Percentiles rank a stretch among this genome's conserved stretches.
Evolutionary conservation across 2,113 vertebrate species (phyloP).

Genomic region (Epinephelus moara): DNA sequence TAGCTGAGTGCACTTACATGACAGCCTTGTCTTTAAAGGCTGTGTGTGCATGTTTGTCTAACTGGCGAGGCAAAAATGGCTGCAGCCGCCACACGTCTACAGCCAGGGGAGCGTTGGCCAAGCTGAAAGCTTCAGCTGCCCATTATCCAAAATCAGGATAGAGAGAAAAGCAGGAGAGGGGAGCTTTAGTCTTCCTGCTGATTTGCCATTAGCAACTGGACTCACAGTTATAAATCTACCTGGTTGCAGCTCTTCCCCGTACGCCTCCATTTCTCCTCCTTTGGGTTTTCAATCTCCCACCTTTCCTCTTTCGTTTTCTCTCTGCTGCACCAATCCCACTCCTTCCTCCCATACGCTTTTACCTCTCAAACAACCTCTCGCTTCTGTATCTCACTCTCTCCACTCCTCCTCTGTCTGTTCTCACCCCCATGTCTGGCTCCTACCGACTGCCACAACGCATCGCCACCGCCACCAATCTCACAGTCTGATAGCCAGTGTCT

Average conservation of each 20-base stretch:
- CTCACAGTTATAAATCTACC: constrained; percentile 14
- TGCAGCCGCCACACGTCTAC: not conserved
- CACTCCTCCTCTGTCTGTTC: constrained; percentile 21
- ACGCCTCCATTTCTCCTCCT: not conserved
- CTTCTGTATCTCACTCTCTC: constrained; percentile 10
- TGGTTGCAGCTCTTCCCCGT: not conserved
- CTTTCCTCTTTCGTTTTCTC: constrained; percentile 11
- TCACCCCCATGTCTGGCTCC: constrained; percentile 4
- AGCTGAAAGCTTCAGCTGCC: constrained; percentile 18
- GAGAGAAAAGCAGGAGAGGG: not conserved
- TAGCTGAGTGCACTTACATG: not conserved
- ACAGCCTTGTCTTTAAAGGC: constrained; percentile 1
- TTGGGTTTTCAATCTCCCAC: constrained; percentile 31
- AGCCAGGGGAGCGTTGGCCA: not conserved
- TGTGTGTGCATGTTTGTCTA: constrained; percentile 15
- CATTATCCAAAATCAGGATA: constrained; percentile 2
- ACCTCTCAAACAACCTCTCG: constrained; percentile 24
- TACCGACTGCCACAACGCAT: not conserved
- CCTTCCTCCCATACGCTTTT: constrained; percentile 1
- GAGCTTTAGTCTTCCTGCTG: constrained; percentile 12
- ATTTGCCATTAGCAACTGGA: constrained; percentile 32
- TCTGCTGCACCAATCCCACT: not conserved
- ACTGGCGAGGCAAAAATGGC: not conserved
- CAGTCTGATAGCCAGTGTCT: constrained; percentile 44
- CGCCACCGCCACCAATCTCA: constrained; percentile 36